A percentile compares a stretch with the other conserved stretches of the same genome.
Conservation (phyloP, 2,113 vertebrate species). For the Ancistrus triradiatus region DNA sequence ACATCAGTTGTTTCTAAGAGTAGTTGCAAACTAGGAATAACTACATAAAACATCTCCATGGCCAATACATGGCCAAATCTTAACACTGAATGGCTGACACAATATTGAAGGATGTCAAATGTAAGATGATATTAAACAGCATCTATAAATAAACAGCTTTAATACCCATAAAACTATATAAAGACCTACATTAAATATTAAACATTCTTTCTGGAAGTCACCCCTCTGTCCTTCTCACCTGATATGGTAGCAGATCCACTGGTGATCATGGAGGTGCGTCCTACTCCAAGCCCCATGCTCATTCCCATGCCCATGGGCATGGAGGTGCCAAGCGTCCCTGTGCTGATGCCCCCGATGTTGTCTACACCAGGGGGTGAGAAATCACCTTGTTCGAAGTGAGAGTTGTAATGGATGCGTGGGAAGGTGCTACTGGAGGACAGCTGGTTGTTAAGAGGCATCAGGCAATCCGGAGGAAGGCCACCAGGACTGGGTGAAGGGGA, state of each 20-base stretch:
- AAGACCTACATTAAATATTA: not conserved
- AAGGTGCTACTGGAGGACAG: conserved; percentile 95
- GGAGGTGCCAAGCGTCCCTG: conserved; percentile 69
- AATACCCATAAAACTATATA: not conserved
- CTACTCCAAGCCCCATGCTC: conserved; percentile 54
- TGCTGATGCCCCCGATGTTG: conserved; percentile 69
- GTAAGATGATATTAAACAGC: too few relatives aligned
- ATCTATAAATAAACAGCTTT: too few relatives aligned
- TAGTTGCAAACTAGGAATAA: too few relatives aligned
- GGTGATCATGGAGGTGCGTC: conserved; percentile 72
- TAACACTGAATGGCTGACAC: too few relatives aligned
- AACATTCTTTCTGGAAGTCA: not conserved
- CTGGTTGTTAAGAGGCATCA: conserved; percentile 91
- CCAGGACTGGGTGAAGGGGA: conserved; percentile 63
- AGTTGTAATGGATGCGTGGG: conserved; percentile 95
- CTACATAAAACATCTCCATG: too few relatives aligned
- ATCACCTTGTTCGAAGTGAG: conserved; percentile 90
- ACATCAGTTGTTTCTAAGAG: too few relatives aligned
- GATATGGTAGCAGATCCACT: conserved; percentile 75
- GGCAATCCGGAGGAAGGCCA: conserved; percentile 79
- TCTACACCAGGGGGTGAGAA: conserved; percentile 76
- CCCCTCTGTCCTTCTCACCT: conserved; percentile 36
- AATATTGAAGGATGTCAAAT: too few relatives aligned
- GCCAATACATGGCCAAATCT: too few relatives aligned
- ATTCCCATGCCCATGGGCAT: conserved; percentile 71